Base-by-base conservation (phyloP, 2,113 vertebrate genomes). In the Rhynchomys soricoides region DNA sequence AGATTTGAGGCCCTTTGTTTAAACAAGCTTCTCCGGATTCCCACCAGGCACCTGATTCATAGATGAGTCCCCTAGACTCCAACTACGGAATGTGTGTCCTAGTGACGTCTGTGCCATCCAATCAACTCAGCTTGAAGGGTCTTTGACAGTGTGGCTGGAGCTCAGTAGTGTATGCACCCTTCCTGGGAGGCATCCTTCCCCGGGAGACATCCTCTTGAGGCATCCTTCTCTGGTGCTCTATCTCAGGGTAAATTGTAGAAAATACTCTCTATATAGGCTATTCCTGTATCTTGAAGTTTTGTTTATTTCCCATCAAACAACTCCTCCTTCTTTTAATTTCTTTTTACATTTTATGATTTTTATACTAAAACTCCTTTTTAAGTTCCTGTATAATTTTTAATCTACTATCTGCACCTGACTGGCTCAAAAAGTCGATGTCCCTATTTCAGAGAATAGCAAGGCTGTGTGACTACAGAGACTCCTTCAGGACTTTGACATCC, bases 71-170 rank as follows among this genome's bases (percentile, higher is more conserved):
- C 29, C 24, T 24, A 0, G 29, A 34, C 79, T 88, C 15, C 10
- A 64, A 5, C 55, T 66, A 24, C 37, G 71, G 64, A 66, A 3
- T 40, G 7, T 17, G 6, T 12, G 4, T 15, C 26, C 12, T n/a
- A 37, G 52, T 10, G n/a, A 82, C 5, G 24, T 81, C 40, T 45
- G 0, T 40, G 24, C 2, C 21, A 64, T 11, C 16, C 45, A 17
- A n/a, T 7, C 3, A 37, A 15, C 6, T 77, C 4, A 37, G 6
- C 17, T 13, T 12, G 8, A 2, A 26, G 4, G 22, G 9, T 7
- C 13, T 48, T 74, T 26, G 50, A 31, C 29, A 62, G 0, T 13
- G 74, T 64, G 10, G 0, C 29, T 86, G 16, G 43, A 11, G 40
- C 75, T 85, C 34, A 95, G 5, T 21, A 21, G 34, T 4, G 3